Evolutionary conservation across 1,140 invertebrate genomes (phyloP), one percentile per base, ranked within the genome.

Genomic region (Galendromus occidentalis): DNA sequence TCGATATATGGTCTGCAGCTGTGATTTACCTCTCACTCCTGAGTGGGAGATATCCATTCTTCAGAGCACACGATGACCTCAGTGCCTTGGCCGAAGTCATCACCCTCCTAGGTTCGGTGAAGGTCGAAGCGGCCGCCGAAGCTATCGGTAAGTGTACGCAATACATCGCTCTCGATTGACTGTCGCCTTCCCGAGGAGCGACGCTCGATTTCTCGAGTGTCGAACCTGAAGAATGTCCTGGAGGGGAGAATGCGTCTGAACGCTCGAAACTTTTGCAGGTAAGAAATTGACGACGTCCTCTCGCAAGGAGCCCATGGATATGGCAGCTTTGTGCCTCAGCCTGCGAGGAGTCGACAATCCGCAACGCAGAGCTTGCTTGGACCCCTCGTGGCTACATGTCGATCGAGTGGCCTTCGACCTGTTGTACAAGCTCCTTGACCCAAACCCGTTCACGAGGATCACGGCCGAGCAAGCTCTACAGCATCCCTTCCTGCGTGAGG

Each of bases 1-100:
- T 94, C 67, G 90, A 94, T 77, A 80, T 91, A 65, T 93, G 90
- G 90, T 86, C 89, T 41, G 82, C 82, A 44, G 90, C 90, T 42
- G 84, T 92, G 4, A 89, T 92, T 66, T 82, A 92, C 70, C 74
- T 90, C 1, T 85, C 83, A 64, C 82, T 89, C 66, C 76, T 91
- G 7, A 85, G 84, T 70, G 82, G 83, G 18, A 82, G 86, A 1
- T 88, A 87, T 77, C 86, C 86, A 30, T 87, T 92, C 73, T 89
- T 92, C 72, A 82, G 84, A 67, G 85, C 85, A 7, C 80, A 83
- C 42, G 86, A 90, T 75, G 87, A 90, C 72, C 76, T 85, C 59
- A 82, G 84, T 28, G 86, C 87, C 33, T 75, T 92, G 33, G 85
- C 86, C 59, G 88, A 92, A 79, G 85, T 92, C 59, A 83, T 84